Conservation (phyloP, 2,113 vertebrate species). For the Montifringilla adamsi region DNA sequence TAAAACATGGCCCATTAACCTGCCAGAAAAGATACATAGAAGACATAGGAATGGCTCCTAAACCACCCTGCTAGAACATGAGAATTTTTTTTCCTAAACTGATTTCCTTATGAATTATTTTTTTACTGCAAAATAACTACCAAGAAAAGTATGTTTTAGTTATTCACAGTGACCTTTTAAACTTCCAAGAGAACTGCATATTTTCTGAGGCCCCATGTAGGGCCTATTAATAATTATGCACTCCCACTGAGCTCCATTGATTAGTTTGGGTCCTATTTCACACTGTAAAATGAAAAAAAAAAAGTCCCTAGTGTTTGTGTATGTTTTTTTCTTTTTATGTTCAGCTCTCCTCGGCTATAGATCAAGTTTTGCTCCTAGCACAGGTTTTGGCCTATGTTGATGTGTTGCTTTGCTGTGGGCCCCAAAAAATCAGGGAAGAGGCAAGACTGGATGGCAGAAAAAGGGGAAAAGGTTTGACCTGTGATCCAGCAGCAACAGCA, state of each 20-base stretch:
- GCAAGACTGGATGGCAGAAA: background rate
- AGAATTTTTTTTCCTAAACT: slow-evolving; percentile 22
- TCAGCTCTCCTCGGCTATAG: background rate
- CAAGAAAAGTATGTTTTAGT: slow-evolving; percentile 75
- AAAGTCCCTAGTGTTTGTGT: slow-evolving; percentile 50
- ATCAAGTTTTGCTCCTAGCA: slow-evolving; percentile 33
- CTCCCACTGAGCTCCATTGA: slow-evolving; percentile 72
- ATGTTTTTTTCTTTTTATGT: slow-evolving; percentile 37
- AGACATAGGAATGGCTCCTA: slow-evolving; percentile 6
- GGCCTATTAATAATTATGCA: slow-evolving; percentile 77
- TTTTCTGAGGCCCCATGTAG: slow-evolving; percentile 72
- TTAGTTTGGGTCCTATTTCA: slow-evolving; percentile 70
- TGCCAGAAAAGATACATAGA: slow-evolving; percentile 55
- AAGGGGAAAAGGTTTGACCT: background rate
- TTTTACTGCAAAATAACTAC: slow-evolving; percentile 68
- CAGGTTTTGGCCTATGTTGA: background rate
- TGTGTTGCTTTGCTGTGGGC: background rate
- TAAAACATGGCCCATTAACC: slow-evolving; percentile 49
- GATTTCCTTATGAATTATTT: slow-evolving; percentile 65
- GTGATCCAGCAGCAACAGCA: background rate
- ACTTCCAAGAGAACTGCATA: slow-evolving; percentile 71
- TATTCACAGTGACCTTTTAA: slow-evolving; percentile 77
- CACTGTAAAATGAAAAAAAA: slow-evolving; percentile 60
- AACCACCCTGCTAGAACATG: slow-evolving; percentile 43
- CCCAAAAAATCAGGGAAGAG: background rate